These are phyloP conservation scores for Gulo gulo DNA, from an alignment of 2,113 vertebrate species.

Conservation along the genomic window DNA sequence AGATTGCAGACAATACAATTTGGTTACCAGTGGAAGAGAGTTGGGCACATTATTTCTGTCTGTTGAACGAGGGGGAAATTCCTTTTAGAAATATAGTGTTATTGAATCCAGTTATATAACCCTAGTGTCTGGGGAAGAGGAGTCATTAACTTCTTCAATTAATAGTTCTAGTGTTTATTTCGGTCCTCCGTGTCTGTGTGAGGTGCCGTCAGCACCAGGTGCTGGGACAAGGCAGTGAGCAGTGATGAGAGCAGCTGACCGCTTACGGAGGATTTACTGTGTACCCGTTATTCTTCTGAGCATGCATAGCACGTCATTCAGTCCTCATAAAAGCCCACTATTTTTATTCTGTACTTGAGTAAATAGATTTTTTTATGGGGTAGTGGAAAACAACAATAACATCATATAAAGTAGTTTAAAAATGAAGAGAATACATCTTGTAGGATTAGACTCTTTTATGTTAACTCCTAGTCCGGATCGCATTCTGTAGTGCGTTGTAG, in stretches of 20 bases:
- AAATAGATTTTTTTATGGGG: not conserved
- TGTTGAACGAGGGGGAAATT: conserved; percentile 24
- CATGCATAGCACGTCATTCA: not conserved
- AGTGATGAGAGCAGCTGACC: not conserved
- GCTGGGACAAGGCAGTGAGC: not conserved
- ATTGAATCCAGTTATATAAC: not conserved
- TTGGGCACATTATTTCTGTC: not conserved
- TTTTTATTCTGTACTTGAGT: conserved; percentile 22
- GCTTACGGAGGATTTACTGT: not conserved
- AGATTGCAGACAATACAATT: not conserved
- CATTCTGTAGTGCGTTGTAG: not conserved
- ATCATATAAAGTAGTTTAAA: not conserved
- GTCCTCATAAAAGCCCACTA: not conserved
- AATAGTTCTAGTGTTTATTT: not conserved
- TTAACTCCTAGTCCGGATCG: not conserved
- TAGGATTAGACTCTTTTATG: not conserved
- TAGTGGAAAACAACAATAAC: not conserved
- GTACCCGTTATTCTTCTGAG: not conserved
- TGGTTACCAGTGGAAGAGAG: not conserved
- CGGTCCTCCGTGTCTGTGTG: not conserved
- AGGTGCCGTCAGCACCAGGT: not conserved
- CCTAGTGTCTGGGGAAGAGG: not conserved
- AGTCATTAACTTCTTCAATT: not conserved
- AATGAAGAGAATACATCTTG: not conserved
- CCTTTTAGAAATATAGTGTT: not conserved